Base-by-base conservation (phyloP, 2,797 vertebrate genomes). In the Catamblyrhynchus diadema region DNA sequence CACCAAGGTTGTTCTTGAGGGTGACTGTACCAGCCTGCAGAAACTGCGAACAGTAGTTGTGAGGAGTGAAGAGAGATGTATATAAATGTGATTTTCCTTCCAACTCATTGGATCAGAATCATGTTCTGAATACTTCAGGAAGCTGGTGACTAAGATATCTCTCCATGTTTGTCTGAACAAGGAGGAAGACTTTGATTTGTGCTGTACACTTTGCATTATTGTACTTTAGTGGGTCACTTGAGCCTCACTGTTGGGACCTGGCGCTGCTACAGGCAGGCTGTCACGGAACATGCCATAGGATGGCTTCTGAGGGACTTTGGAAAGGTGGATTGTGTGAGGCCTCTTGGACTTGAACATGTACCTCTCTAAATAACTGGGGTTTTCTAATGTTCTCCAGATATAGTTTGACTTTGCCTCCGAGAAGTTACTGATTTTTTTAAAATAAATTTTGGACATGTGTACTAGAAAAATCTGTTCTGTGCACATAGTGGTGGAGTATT, bases 391-490 rank as follows among this genome's bases (percentile, higher is more conserved):
- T 92, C 86, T 92, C 48, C 51, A 73, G 70, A 14, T 71, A 17
- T 2, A 71, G 35, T 44, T 91, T 61, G 75, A 78, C 54, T 93
- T 92, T 65, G 65, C 47, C 60, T 94, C 79, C 51, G 33, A 56
- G 59, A 84, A 96, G 59, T 92, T 73, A 70, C 0, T 41, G 71
- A 10, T 8, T 24, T 60, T 64, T 59, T 73, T 73, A 65, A 65
- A 24, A 56, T 44, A 37, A 37, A 65, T 72, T 85, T 80, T 85
- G 82, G 56, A 78, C 21, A 54, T 13, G 10, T 42, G 62, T 94
- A 65, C 80, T 93, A 64, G 85, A 96, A 70, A 60, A 88, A 60
- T 74, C 67, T 57, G 57, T 91, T 96, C 89, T 93, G 89, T 93
- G 85, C 66, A 56, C 75, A 71, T 47, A 83, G 66, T 75, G 82